Conservation (phyloP, 2,113 vertebrate species). For the Mohoua ochrocephala region DNA sequence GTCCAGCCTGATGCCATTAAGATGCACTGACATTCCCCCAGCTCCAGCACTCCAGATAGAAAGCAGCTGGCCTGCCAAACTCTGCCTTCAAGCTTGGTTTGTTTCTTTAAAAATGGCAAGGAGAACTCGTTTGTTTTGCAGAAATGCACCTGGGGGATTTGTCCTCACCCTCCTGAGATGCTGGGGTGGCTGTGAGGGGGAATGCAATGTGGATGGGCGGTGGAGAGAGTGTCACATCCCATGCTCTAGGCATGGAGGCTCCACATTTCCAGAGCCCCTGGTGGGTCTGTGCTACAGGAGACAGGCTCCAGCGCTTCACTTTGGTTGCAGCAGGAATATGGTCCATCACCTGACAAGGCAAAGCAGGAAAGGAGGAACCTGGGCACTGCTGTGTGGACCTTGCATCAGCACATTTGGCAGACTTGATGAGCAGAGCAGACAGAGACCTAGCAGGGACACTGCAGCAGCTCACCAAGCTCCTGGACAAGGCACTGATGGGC, state of each 20-base stretch:
- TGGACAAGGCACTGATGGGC: not conserved
- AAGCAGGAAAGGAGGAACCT: not conserved
- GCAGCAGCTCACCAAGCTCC: not conserved
- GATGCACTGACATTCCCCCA: not conserved
- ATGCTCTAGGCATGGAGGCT: not conserved
- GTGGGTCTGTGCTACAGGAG: not conserved
- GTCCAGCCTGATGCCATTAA: slow-evolving; percentile 17
- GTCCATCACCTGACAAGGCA: not conserved
- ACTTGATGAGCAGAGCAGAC: not conserved
- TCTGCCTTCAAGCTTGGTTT: not conserved
- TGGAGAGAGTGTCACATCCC: not conserved
- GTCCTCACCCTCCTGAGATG: not conserved
- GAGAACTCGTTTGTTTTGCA: not conserved
- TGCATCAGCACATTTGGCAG: not conserved
- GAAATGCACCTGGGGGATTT: not conserved
- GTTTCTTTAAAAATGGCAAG: not conserved
- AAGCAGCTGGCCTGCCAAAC: slow-evolving; percentile 8
- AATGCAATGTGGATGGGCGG: rapidly evolving
- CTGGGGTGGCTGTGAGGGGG: not conserved
- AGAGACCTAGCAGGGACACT: not conserved
- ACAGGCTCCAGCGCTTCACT: rapidly evolving
- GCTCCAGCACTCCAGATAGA: not conserved
- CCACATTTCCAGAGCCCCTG: not conserved
- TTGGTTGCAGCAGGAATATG: not conserved
- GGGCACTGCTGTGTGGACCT: not conserved